A percentile compares a stretch with the other conserved stretches of the same genome.
These are phyloP conservation scores for Mormyrops boulengeri DNA, from an alignment of 2,797 vertebrate genomes.

Conservation along the genomic window DNA sequence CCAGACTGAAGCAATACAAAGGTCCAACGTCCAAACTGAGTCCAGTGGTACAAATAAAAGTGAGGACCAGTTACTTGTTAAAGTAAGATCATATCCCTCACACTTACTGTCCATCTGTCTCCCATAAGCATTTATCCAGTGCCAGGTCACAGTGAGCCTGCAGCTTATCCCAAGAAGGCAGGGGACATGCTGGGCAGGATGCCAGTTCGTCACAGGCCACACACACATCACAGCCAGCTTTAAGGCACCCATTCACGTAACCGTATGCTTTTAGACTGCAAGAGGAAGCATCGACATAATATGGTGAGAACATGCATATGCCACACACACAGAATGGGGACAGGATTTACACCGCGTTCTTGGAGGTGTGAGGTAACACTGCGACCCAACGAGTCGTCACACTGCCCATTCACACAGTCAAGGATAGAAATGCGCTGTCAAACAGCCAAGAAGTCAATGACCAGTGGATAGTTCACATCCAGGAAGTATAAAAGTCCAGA, in stretches of 20 bases:
- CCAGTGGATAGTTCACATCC: neutral
- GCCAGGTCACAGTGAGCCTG: neutral
- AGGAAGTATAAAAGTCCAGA: neutral
- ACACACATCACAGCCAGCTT: neutral
- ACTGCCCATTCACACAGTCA: neutral
- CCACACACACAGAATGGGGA: neutral
- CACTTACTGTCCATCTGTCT: neutral
- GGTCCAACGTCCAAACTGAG: neutral
- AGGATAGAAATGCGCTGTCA: neutral
- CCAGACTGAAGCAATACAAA: neutral
- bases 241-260: neutral
- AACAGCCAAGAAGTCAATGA: neutral
- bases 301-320: neutral
- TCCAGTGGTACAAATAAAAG: neutral
- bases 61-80: neutral
- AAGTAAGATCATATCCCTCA: neutral
- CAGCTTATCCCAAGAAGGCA: neutral
- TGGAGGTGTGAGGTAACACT: neutral
- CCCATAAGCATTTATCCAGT: neutral
- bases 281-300: neutral
- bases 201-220: neutral
- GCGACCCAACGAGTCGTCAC: too few relatives aligned
- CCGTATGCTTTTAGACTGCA: neutral
- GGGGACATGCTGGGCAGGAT: neutral
- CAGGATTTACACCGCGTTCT: neutral